Evolutionary conservation across 2,888 invertebrate genomes (phyloP), one percentile per base, ranked within the genome.

Genomic region (Hipparchia sbordonii): DNA sequence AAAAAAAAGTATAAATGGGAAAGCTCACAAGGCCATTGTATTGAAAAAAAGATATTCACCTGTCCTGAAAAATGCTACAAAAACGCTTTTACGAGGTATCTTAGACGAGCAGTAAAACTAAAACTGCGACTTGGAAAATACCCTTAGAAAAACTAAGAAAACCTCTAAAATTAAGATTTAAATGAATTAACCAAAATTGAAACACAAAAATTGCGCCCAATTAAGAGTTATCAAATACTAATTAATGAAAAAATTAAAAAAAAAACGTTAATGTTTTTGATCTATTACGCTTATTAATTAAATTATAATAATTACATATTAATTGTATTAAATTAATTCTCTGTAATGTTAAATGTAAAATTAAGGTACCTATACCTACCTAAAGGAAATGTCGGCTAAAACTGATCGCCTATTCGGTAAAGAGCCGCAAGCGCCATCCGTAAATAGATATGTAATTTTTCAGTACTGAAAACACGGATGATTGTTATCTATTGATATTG

Each of bases 211-310:
- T 72, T 70, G 72, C 70, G 76, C 74, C 74, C 67, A 72, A 74
- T 60, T 73, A 71, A 74, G 68, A 69, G 62, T 78, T 74, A 74
- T 79, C 72, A 67, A 33, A 67, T 74, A 75, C 62, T 73, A 73
- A 75, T 73, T 71, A 72, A 74, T 67, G 67, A 84, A 85, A 57
- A 57, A 57, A 23, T 8, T 8, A 23, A 54, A n/a, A 23, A 57
- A 89, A 89, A 91, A 90, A 90, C 89, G 87, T 89, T 84, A 89
- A 90, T 90, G 91, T 92, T 91, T 88, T 92, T 92, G 89, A 92
- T 93, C 93, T 93, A 93, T 90, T 93, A 93, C 93, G 93, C 93
- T 93, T 93, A 93, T 93, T 93, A 93, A 92, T 90, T 90, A 91
- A 88, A 89, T 89, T 89, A 77, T 80, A 77, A 76, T 79, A 79